Evolutionary conservation across 2,113 vertebrate species (phyloP).

Genomic region (Phyllostomus discolor): DNA sequence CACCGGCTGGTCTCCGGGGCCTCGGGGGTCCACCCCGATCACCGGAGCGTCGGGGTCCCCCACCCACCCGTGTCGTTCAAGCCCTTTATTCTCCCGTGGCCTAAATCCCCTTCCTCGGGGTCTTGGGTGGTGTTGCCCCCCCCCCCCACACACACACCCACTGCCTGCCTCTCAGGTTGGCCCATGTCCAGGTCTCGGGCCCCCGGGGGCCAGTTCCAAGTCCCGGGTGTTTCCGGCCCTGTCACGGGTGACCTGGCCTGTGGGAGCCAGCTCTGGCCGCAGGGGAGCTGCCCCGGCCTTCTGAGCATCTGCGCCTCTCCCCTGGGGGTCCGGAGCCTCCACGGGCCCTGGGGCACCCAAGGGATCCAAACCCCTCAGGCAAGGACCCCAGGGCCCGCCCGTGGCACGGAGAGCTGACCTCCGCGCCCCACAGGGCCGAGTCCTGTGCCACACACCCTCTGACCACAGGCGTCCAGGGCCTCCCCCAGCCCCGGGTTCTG

Average conservation of each 20-base stretch:
- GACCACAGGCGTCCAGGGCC: rapidly evolving
- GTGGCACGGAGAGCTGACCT: rapidly evolving
- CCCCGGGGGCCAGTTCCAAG: neutral
- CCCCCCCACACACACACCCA: no score
- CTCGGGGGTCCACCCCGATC: neutral
- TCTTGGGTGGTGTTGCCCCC: neutral
- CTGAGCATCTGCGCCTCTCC: neutral
- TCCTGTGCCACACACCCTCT: rapidly evolving
- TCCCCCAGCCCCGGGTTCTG: rapidly evolving
- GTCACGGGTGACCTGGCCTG: neutral
- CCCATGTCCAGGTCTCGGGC: rapidly evolving
- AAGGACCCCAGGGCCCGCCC: neutral
- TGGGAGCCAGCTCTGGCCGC: neutral
- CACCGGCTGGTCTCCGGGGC: neutral
- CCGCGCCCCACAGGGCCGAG: rapidly evolving
- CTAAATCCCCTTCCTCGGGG: neutral
- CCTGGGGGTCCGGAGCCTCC: neutral
- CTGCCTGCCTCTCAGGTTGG: neutral
- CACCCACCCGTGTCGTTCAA: neutral
- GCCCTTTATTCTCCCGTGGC: no score
- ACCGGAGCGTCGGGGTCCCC: rapidly evolving
- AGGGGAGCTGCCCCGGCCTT: neutral
- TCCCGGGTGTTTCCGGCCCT: neutral
- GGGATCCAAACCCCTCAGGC: rapidly evolving
- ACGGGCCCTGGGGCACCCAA: neutral